Evolutionary conservation across 1,140 invertebrate species (phyloP).

Genomic region (Trachelipus rathkii): DNA sequence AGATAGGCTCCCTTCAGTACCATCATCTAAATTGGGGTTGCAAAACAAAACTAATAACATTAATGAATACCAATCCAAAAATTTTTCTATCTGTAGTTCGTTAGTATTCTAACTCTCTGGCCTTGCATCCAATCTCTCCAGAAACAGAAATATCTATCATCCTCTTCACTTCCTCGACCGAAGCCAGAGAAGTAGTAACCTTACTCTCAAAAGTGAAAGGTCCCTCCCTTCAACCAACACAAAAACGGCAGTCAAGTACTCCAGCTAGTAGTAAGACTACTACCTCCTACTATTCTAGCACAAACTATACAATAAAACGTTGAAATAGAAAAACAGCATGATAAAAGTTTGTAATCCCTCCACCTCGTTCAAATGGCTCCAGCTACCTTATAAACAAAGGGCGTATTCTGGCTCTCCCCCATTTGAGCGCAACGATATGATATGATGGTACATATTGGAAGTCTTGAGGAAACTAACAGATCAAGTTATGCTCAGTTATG

Average conservation of each 20-base stretch:
- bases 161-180: neutral
- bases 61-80: neutral
- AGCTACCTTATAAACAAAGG: neutral
- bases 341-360: neutral
- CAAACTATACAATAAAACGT: neutral
- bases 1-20: neutral
- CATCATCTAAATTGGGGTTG: neutral
- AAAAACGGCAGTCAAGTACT: neutral
- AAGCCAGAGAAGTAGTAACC: neutral
- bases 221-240: neutral
- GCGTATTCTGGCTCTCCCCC: neutral
- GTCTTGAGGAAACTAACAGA: neutral
- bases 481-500: neutral
- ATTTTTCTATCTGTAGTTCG: neutral
- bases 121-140: neutral
- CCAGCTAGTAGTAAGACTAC: neutral
- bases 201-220: neutral
- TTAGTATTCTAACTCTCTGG: neutral
- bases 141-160: neutral
- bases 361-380: neutral
- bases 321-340: neutral
- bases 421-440: neutral
- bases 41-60: neutral
- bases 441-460: neutral
- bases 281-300: neutral